These are phyloP conservation scores for Oryzias woworae DNA, from an alignment of 2,113 vertebrate genomes.

Conservation along the genomic window DNA sequence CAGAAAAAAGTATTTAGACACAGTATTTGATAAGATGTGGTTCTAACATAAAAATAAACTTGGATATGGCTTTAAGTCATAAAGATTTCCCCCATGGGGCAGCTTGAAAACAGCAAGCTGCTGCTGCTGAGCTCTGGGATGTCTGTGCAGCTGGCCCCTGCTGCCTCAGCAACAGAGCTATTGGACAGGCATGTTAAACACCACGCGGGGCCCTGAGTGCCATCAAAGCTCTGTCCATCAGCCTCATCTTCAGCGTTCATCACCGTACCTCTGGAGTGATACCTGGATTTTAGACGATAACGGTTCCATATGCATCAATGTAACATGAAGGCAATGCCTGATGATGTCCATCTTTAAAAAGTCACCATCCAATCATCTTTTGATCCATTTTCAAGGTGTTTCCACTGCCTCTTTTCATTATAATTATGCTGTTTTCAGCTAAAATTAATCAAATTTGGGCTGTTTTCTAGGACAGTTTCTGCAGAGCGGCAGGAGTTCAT, in stretches of 20 bases:
- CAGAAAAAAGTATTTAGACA: too few species aligned
- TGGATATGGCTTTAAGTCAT: not conserved
- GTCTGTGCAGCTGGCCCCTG: conserved; percentile 40
- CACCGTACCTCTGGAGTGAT: conserved; percentile 30
- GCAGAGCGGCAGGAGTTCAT: too few species aligned
- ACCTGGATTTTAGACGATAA: conserved; percentile 41
- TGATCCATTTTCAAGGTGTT: too few species aligned
- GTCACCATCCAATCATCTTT: too few species aligned
- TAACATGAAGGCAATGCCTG: too few species aligned
- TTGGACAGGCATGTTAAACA: conserved; percentile 47
- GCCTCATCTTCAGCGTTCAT: conserved; percentile 48
- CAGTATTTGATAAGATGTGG: too few species aligned
- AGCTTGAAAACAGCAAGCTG: conserved; percentile 11
- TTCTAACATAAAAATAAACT: too few species aligned
- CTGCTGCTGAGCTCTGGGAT: conserved; percentile 27
- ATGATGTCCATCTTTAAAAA: too few species aligned
- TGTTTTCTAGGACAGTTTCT: too few species aligned
- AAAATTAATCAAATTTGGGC: too few species aligned
- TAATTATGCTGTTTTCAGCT: too few species aligned
- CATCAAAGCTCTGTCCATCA: conserved; percentile 45
- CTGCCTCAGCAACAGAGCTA: conserved; percentile 39
- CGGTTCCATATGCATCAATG: not conserved
- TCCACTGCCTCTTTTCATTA: too few species aligned
- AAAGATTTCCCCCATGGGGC: conserved; percentile 5
- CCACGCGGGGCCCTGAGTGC: conserved; percentile 17